Evolutionary conservation across 2,888 invertebrate species (phyloP).

Genomic region (Caenorhabditis sinica): DNA sequence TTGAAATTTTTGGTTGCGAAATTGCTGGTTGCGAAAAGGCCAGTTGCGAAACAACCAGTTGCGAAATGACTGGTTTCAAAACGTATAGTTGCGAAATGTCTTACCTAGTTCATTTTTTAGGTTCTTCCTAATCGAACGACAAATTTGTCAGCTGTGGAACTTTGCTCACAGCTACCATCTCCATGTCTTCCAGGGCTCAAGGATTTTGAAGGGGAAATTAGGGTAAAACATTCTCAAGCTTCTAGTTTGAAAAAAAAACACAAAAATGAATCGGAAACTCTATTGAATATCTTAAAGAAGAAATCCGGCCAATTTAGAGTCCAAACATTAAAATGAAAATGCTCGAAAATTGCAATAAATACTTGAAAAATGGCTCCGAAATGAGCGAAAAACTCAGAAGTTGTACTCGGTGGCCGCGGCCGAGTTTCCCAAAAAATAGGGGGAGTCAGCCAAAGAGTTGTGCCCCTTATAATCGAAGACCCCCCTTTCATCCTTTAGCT

Average conservation of each 20-base stretch:
- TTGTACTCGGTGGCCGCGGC: too few relatives aligned
- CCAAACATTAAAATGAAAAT: too few relatives aligned
- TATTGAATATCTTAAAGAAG: background rate
- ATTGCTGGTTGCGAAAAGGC: background rate
- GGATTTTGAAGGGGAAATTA: slow-evolving; percentile 58
- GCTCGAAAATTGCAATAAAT: too few relatives aligned
- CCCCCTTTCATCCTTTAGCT: background rate
- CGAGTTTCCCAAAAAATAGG: too few relatives aligned
- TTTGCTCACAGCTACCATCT: slow-evolving; percentile 30
- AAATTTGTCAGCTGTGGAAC: slow-evolving; percentile 38
- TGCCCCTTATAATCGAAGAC: background rate
- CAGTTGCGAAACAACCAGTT: background rate
- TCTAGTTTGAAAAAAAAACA: too few relatives aligned
- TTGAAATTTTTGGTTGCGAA: background rate
- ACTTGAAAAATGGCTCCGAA: too few relatives aligned
- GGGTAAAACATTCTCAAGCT: slow-evolving; percentile 12
- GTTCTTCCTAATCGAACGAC: slow-evolving; percentile 44
- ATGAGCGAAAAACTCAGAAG: too few relatives aligned
- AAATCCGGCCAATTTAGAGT: too few relatives aligned
- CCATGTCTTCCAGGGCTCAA: slow-evolving; percentile 51
- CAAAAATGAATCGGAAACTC: background rate
- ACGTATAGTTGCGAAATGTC: background rate
- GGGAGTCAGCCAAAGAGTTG: too few relatives aligned
- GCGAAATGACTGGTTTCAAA: background rate
- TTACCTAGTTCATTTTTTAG: slow-evolving; percentile 12